These are phyloP conservation scores for Anodontia alba DNA, from an alignment of 2,888 invertebrate species.

Conservation along the genomic window DNA sequence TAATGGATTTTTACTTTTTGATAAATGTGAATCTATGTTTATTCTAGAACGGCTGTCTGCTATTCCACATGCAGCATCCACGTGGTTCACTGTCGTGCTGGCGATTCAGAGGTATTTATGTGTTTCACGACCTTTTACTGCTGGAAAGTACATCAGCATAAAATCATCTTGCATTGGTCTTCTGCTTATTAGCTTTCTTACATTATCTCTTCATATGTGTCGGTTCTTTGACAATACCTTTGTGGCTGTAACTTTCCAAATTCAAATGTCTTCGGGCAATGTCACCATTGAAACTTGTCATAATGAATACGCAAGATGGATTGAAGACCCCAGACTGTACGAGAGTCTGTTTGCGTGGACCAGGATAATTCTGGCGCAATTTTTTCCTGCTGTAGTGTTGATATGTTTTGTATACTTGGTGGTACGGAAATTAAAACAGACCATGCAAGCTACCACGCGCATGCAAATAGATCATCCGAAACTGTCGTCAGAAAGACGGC, in stretches of 20 bases:
- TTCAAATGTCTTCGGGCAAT: background rate
- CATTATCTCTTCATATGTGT: background rate
- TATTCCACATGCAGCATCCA: no score
- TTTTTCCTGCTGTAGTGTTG: background rate
- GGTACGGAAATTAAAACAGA: no score
- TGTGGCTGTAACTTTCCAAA: background rate
- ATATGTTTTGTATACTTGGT: background rate
- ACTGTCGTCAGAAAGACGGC: background rate
- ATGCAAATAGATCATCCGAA: background rate
- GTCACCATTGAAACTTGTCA: background rate
- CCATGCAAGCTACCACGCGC: background rate
- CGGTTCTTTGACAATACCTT: background rate
- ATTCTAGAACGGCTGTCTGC: background rate
- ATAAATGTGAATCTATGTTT: background rate
- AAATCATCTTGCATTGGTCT: background rate
- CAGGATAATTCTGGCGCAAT: background rate
- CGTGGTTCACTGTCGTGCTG: background rate
- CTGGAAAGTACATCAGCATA: background rate
- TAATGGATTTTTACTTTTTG: background rate
- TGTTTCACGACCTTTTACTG: background rate
- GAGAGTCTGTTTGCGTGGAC: background rate
- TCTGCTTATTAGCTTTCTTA: background rate
- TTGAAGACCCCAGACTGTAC: background rate
- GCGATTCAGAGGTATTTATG: background rate
- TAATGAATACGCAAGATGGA: background rate